Percentiles rank a stretch among this genome's conserved stretches.
Conservation (phyloP, 1,140 invertebrate species). For the Pogonomyrmex barbatus region DNA sequence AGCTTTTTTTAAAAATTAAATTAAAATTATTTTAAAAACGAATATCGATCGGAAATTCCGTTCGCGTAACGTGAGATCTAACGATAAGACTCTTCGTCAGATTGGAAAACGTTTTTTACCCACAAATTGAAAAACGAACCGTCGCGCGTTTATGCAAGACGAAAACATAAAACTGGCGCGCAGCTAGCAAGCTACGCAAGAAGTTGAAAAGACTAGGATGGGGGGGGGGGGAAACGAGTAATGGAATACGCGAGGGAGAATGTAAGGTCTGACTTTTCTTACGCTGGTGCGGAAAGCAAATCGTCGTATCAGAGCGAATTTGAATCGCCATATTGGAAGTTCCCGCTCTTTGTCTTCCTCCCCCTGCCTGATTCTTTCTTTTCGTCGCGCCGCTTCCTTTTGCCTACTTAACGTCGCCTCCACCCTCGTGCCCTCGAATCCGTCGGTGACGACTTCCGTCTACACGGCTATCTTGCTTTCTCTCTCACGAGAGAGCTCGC, state of each 20-base stretch:
- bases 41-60: too few relatives aligned
- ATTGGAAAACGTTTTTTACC: neutral
- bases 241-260: slow-evolving; percentile 44
- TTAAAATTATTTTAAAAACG: neutral
- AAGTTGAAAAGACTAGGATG: neutral
- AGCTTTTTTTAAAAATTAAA: neutral
- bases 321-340: slow-evolving; percentile 47
- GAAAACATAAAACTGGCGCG: slow-evolving; percentile 28
- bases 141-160: neutral
- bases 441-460: slow-evolving; percentile 45
- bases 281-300: slow-evolving; percentile 47
- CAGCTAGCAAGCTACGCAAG: neutral
- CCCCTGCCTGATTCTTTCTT: neutral
- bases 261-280: slow-evolving; percentile 51
- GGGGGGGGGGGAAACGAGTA: slow-evolving; percentile 8
- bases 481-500: slow-evolving; percentile 45
- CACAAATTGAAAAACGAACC: neutral
- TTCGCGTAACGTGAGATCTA: neutral
- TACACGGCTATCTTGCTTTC: neutral
- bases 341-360: slow-evolving; percentile 37
- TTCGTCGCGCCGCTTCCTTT: slow-evolving; percentile 26
- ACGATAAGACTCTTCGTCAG: neutral
- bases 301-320: slow-evolving; percentile 41
- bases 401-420: slow-evolving; percentile 41
- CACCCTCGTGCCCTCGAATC: neutral